Evolutionary conservation across 2,888 invertebrate genomes (phyloP).

Genomic region (Tromatobia lineatoria): DNA sequence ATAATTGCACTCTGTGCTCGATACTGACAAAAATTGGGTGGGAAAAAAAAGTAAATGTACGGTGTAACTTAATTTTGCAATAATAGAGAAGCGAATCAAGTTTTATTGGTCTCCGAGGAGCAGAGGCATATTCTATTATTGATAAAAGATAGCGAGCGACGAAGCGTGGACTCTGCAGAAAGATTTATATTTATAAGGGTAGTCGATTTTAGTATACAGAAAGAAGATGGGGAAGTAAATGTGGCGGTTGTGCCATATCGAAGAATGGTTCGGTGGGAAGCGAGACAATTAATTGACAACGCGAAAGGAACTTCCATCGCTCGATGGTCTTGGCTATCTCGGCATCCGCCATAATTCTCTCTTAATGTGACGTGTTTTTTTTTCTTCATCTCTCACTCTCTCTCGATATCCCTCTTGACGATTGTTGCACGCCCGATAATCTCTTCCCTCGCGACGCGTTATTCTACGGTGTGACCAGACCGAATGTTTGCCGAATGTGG

Average conservation of each 20-base stretch:
- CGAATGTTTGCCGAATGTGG: conserved; percentile 75
- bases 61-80: conserved; percentile 10
- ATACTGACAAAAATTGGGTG: too few relatives aligned
- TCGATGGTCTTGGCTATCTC: conserved; percentile 71
- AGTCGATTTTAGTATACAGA: not conserved
- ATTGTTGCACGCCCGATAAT: conserved; percentile 79
- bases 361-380: conserved; percentile 82
- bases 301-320: conserved; percentile 71
- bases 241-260: conserved; percentile 56
- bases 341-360: conserved; percentile 81
- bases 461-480: conserved; percentile 66
- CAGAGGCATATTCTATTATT: conserved; percentile 63
- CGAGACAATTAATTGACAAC: conserved; percentile 81
- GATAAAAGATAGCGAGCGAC: conserved; percentile 60
- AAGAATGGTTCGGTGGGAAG: conserved; percentile 21
- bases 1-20: too few relatives aligned
- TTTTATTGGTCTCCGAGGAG: conserved; percentile 48
- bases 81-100: conserved; percentile 46
- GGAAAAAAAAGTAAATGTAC: not conserved
- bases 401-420: conserved; percentile 42
- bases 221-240: conserved; percentile 38
- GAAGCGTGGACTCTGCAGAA: conserved; percentile 46
- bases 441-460: conserved; percentile 75
- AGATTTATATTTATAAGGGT: conserved; percentile 67
- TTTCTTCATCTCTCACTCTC: conserved; percentile 70